Evolutionary conservation across 2,113 vertebrate genomes (phyloP).

Genomic region (Glareola pratincola): DNA sequence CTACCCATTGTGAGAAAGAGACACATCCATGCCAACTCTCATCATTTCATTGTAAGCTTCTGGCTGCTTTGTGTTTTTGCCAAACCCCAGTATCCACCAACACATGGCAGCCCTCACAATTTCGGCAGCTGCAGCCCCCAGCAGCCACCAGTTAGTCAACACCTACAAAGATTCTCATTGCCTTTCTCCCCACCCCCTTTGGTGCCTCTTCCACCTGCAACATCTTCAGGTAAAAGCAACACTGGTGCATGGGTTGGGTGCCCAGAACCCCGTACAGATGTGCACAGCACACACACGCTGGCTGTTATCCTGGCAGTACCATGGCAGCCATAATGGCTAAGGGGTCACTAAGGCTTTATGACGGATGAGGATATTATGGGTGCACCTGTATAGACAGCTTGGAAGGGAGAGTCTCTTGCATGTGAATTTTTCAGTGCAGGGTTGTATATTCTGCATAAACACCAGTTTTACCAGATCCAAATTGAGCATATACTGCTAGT

Average conservation of each 20-base stretch:
- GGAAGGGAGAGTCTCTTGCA: neutral
- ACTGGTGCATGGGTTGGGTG: accelerated
- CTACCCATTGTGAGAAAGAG: neutral
- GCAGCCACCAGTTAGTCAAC: neutral
- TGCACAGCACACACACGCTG: accelerated
- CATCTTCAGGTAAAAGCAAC: neutral
- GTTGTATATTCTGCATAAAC: neutral
- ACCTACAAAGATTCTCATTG: neutral
- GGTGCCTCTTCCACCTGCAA: neutral
- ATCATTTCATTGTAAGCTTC: neutral
- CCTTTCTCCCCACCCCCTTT: neutral
- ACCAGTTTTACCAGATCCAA: neutral
- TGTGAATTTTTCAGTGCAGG: neutral
- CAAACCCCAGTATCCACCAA: neutral
- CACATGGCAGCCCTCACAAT: neutral
- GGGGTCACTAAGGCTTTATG: neutral
- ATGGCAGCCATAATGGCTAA: neutral
- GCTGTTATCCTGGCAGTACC: neutral
- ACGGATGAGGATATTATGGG: neutral
- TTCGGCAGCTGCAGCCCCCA: neutral
- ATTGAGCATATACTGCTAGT: neutral
- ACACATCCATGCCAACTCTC: neutral
- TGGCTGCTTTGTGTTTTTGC: neutral
- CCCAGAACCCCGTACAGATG: neutral
- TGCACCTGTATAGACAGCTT: neutral